These are phyloP conservation scores for Seira musarum DNA, from an alignment of 2,888 invertebrate genomes.

Conservation along the genomic window DNA sequence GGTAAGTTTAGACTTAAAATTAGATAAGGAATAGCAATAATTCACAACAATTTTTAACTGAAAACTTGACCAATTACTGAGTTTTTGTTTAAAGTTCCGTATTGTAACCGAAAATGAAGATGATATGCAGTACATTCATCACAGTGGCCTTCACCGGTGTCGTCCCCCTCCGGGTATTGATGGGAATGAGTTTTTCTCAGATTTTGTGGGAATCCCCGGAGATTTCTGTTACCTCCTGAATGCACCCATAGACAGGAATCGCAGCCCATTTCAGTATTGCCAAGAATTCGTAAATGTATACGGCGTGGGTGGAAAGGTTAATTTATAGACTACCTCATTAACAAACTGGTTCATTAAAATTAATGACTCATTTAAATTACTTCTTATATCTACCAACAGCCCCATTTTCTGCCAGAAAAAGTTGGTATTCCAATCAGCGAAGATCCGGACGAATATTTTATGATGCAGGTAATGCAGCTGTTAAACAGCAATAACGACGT, in stretches of 20 bases:
- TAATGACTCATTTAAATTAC: no score
- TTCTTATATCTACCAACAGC: no score
- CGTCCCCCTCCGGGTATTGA: not conserved
- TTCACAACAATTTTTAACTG: no score
- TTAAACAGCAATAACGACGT: no score
- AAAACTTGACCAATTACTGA: no score
- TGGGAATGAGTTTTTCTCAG: not conserved
- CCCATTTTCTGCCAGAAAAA: constrained; percentile 23
- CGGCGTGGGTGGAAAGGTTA: not conserved
- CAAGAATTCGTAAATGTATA: not conserved
- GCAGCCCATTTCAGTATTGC: not conserved
- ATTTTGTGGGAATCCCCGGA: not conserved
- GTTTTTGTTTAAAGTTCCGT: no score
- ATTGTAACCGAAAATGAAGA: no score
- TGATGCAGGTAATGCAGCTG: not conserved
- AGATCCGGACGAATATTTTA: constrained; percentile 24
- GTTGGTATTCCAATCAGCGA: constrained; percentile 23
- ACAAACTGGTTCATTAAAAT: no score
- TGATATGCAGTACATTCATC: not conserved
- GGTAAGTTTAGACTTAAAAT: no score
- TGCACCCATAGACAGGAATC: not conserved
- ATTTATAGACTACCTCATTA: no score
- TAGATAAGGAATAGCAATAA: no score
- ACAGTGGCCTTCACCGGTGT: not conserved
- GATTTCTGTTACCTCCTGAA: not conserved